A percentile compares a stretch with the other conserved stretches of the same genome.
Conservation (phyloP, 2,797 vertebrate genomes). For the Anisognathus igniventris region DNA sequence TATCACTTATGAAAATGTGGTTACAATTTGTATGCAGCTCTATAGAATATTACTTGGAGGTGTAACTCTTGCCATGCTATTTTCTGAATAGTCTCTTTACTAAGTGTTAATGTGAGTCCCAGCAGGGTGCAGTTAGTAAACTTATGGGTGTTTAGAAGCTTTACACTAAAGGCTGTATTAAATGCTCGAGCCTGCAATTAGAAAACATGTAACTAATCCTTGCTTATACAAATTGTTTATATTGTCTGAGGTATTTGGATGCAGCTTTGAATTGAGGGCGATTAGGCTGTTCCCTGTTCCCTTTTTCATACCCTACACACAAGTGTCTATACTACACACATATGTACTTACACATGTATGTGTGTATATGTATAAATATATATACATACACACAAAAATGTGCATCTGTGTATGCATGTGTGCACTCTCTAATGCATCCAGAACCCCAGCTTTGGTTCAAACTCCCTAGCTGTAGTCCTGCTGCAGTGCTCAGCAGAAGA, state of each 20-base stretch:
- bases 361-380: rapidly evolving
- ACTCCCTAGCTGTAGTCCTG: neutral
- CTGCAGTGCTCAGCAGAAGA: neutral
- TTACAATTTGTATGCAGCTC: conserved; percentile 56
- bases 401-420: neutral
- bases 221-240: neutral
- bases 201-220: neutral
- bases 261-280: neutral
- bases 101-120: conserved; percentile 54
- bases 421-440: neutral
- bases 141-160: conserved; percentile 34
- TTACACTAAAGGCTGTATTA: conserved; percentile 6
- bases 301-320: neutral
- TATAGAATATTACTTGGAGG: conserved; percentile 47
- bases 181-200: neutral
- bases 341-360: neutral
- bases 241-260: conserved; percentile 2
- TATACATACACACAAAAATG: too few relatives aligned
- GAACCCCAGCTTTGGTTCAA: neutral
- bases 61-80: conserved; percentile 58
- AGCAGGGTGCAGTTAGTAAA: conserved; percentile 55
- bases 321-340: neutral
- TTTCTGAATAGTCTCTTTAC: conserved; percentile 55
- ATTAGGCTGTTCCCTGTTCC: neutral
- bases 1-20: conserved; percentile 67